A percentile compares a stretch with the other conserved stretches of the same genome.
These are phyloP conservation scores for Acrossocheilus fasciatus DNA, from an alignment of 2,797 vertebrate species.

Conservation along the genomic window DNA sequence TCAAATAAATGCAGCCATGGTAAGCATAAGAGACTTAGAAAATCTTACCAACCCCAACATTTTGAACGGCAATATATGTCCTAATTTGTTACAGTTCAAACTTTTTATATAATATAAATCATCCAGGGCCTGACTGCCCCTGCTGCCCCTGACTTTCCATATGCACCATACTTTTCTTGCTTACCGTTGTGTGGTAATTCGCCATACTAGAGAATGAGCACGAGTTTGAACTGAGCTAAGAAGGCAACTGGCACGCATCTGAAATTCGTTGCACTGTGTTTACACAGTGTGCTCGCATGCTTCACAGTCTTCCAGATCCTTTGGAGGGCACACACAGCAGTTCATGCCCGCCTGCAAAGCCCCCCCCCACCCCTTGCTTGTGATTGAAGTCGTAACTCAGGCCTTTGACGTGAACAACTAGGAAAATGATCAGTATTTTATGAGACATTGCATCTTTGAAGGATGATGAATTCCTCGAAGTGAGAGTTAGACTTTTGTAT, in stretches of 20 bases:
- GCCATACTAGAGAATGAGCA: slow-evolving; percentile 47
- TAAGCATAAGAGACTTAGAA: not conserved
- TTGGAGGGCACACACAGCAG: slow-evolving; percentile 41
- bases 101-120: not conserved
- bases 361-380: not conserved
- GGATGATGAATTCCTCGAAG: slow-evolving; percentile 22
- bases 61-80: not conserved
- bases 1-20: not conserved
- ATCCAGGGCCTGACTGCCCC: slow-evolving; percentile 27
- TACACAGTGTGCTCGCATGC: slow-evolving; percentile 58
- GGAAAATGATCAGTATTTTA: slow-evolving; percentile 47
- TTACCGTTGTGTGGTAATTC: slow-evolving; percentile 56
- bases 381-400: slow-evolving; percentile 47
- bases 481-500: slow-evolving; percentile 8
- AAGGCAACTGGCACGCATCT: slow-evolving; percentile 57
- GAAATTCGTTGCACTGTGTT: slow-evolving; percentile 59
- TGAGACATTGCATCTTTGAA: slow-evolving; percentile 34
- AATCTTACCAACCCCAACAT: not conserved
- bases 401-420: slow-evolving; percentile 46
- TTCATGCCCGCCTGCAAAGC: slow-evolving; percentile 3
- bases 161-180: slow-evolving; percentile 46
- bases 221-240: slow-evolving; percentile 55
- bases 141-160: slow-evolving; percentile 47
- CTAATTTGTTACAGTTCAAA: not conserved
- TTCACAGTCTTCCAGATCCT: slow-evolving; percentile 59